phyloP scores from a whole-genome alignment of 2,113 vertebrate species.

The Dicerorhinus sumatrensis region DNA sequence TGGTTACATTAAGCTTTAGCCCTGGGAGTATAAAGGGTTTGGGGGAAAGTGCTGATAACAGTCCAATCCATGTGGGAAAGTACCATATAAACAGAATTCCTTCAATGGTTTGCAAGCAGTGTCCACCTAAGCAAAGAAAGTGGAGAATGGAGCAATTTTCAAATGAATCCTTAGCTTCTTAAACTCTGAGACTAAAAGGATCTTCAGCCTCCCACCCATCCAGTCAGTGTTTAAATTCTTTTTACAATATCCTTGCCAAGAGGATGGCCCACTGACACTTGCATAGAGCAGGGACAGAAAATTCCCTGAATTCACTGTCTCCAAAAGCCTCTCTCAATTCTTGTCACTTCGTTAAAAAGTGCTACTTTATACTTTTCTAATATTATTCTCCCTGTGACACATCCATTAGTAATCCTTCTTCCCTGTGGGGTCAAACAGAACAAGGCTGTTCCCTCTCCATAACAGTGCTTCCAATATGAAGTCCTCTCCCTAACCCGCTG shows the following conservation, averaged over 20 bases:
- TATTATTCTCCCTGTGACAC: constrained; percentile 41
- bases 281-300: background rate
- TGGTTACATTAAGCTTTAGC: constrained; percentile 39
- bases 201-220: background rate
- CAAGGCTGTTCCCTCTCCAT: background rate
- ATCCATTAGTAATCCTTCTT: constrained; percentile 38
- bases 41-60: background rate
- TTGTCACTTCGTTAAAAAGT: constrained; percentile 34
- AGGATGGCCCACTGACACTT: background rate
- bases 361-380: constrained; percentile 44
- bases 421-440: background rate
- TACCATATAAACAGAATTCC: background rate
- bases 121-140: constrained; percentile 41
- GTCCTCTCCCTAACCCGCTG: background rate
- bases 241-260: background rate
- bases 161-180: constrained; percentile 34
- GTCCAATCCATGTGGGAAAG: background rate
- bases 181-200: background rate
- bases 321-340: background rate
- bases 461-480: background rate
- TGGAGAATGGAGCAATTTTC: background rate
- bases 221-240: constrained; percentile 5
- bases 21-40: background rate
- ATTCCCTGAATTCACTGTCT: constrained; percentile 24
- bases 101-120: constrained; percentile 45